Conservation (phyloP, 2,888 invertebrate genomes). For the Tachina grossa region DNA sequence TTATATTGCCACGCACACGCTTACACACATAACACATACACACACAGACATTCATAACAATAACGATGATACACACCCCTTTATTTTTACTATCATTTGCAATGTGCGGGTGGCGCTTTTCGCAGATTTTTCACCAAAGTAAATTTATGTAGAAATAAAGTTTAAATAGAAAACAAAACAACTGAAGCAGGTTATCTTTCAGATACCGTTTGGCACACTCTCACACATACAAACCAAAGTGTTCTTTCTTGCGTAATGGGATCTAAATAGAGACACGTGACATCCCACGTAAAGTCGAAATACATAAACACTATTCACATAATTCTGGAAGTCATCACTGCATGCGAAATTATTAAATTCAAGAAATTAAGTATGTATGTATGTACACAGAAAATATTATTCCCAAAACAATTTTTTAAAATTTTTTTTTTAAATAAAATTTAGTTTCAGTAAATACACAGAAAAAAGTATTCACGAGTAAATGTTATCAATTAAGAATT, state of each 20-base stretch:
- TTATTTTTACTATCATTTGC: conserved; percentile 1
- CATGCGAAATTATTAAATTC: conserved; percentile 75
- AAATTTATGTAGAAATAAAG: conserved; percentile 31
- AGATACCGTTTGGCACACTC: conserved; percentile 45
- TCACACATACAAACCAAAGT: conserved; percentile 29
- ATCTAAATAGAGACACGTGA: conserved; percentile 68
- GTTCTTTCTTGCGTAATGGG: conserved; percentile 25
- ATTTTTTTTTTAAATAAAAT: no score
- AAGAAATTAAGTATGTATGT: neutral
- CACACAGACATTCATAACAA: conserved; percentile 13
- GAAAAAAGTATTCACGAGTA: no score
- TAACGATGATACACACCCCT: conserved; percentile 57
- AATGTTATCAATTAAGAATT: no score
- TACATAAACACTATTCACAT: conserved; percentile 72
- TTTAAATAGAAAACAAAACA: neutral
- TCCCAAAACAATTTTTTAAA: no score
- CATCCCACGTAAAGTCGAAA: conserved; percentile 73
- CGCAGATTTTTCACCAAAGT: conserved; percentile 10
- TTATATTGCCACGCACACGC: conserved; percentile 17
- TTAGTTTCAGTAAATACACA: no score
- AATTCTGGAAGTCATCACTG: neutral
- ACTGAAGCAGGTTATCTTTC: conserved; percentile 57
- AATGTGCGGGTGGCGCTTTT: neutral
- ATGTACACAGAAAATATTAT: no score
- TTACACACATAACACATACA: neutral